Evolutionary conservation across 2,888 invertebrate species (phyloP).

Genomic region (Uloborus plumipes): DNA sequence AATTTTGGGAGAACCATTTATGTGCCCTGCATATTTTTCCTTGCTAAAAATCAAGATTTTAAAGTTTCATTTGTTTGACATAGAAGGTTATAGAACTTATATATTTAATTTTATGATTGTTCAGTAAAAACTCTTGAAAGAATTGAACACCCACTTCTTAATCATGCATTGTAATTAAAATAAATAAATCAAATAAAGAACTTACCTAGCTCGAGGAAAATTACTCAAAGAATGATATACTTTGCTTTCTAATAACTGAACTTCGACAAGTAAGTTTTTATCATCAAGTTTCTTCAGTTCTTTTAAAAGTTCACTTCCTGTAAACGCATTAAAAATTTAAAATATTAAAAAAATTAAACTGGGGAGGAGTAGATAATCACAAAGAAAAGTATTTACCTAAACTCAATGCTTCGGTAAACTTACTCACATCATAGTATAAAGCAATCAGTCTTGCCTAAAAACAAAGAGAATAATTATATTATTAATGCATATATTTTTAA

Average conservation of each 20-base stretch:
- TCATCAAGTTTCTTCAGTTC: conserved; percentile 99
- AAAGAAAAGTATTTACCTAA: conserved; percentile 75
- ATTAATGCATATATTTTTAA: not conserved
- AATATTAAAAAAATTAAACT: not conserved
- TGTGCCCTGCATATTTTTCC: too few species aligned
- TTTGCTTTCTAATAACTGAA: conserved; percentile 97
- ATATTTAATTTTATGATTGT: too few species aligned
- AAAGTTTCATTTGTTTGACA: too few species aligned
- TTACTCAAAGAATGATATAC: conserved; percentile 98
- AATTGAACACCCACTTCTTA: too few species aligned
- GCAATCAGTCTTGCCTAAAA: conserved; percentile 88
- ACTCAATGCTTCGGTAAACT: conserved; percentile 87
- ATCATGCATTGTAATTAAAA: too few species aligned
- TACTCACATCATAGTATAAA: conserved; percentile 91
- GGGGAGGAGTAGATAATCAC: not conserved
- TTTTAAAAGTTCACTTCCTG: conserved; percentile 83
- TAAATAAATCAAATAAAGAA: too few species aligned
- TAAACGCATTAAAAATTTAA: not conserved
- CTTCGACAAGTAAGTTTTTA: conserved; percentile 98
- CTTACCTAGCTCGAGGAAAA: conserved; percentile 84
- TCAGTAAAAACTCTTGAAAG: too few species aligned
- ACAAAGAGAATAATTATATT: not conserved
- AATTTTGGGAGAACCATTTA: too few species aligned
- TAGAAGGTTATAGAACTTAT: too few species aligned
- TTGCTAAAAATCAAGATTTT: too few species aligned